phyloP scores from a whole-genome alignment of 2,113 vertebrate species.

The Pao palembangensis region DNA sequence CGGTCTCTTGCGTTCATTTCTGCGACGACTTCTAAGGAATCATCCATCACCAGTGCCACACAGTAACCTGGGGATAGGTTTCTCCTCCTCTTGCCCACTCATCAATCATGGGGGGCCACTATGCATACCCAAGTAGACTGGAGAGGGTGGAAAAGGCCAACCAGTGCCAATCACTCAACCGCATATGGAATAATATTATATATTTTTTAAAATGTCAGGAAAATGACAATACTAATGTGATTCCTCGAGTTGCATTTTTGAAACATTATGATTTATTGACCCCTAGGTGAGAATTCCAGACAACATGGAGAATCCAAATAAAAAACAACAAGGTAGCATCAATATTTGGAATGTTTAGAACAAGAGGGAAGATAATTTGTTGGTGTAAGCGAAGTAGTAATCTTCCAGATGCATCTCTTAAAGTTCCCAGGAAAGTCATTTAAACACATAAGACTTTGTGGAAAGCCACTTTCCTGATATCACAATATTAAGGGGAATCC shows the following conservation, averaged over 20 bases:
- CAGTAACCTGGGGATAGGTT: conserved; percentile 73
- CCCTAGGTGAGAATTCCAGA: no score
- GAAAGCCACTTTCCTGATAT: no score
- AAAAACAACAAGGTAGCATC: no score
- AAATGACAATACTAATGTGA: conserved; percentile 4
- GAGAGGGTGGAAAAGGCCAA: conserved; percentile 58
- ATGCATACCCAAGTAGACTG: conserved; percentile 74
- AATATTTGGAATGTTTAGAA: no score
- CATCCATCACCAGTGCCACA: conserved; percentile 71
- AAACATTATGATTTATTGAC: no score
- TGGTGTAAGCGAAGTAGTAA: not conserved
- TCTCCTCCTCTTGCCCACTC: conserved; percentile 65
- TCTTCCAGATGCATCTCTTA: not conserved
- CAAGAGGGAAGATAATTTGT: not conserved
- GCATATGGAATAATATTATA: conserved; percentile 14
- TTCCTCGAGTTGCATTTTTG: no score
- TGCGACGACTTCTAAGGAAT: conserved; percentile 62
- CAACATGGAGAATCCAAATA: no score
- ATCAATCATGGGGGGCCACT: conserved; percentile 72
- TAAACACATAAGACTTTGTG: not conserved
- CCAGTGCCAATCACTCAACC: conserved; percentile 59
- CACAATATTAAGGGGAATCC: not conserved
- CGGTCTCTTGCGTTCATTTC: conserved; percentile 52
- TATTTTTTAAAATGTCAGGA: not conserved
- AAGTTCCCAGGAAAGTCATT: conserved; percentile 3